A percentile compares a stretch with the other conserved stretches of the same genome.
Conservation (phyloP, 2,113 vertebrate genomes). For the Pionites leucogaster region DNA sequence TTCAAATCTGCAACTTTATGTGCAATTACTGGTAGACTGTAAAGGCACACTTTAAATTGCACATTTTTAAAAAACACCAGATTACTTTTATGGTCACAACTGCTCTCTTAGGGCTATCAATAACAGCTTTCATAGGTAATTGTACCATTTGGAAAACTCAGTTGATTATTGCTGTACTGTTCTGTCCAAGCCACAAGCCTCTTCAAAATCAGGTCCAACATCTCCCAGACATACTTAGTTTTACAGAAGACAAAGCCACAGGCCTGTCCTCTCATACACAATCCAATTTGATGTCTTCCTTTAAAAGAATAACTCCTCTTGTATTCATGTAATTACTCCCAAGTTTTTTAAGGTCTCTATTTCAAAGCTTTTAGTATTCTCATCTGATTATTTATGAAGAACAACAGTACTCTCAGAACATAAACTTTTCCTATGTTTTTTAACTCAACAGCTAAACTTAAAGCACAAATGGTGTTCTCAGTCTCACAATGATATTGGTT, state of each 20-base stretch:
- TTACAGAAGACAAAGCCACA: background rate
- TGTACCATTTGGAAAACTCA: background rate
- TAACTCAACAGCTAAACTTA: background rate
- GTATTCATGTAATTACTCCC: background rate
- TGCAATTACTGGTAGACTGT: background rate
- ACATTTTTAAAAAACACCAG: background rate
- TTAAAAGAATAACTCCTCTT: background rate
- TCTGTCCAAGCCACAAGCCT: background rate
- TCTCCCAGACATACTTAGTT: background rate
- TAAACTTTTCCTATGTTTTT: background rate
- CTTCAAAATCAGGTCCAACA: background rate
- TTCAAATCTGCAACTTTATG: background rate
- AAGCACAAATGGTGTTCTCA: background rate
- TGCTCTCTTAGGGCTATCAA: background rate
- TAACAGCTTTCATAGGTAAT: background rate
- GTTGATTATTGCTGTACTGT: background rate
- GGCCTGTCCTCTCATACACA: background rate
- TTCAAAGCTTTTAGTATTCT: background rate
- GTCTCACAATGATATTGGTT: accelerated
- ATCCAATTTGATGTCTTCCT: background rate
- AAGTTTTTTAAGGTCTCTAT: background rate
- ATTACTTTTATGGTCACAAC: background rate
- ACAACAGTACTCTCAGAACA: background rate
- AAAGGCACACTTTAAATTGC: background rate
- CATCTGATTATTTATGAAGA: background rate